Percentiles rank a stretch among this genome's conserved stretches.
Evolutionary conservation across 1,140 invertebrate species (phyloP).

Genomic region (Drosophila melanogaster): Release_6_plus_ISO1_MT NT_037436.4:21182501-21183000

Average conservation of each 20-base stretch:
- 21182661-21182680: constrained; percentile 26
- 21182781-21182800: constrained; percentile 60
- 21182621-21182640: constrained; percentile 24
- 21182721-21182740: constrained; percentile 66
- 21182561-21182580: constrained; percentile 72
- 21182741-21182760: constrained; percentile 64
- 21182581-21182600: constrained; percentile 80
- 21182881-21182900: constrained; percentile 29
- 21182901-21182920: constrained; percentile 26
- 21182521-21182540: constrained; percentile 79
- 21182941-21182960: constrained; percentile 20
- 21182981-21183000: constrained; percentile 28
- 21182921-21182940: constrained; percentile 30
- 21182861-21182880: constrained; percentile 44
- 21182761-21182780: constrained; percentile 44
- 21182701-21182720: constrained; percentile 49
- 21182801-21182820: constrained; percentile 19
- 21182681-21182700: constrained; percentile 48
- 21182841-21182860: constrained; percentile 17
- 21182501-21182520: constrained; percentile 90
- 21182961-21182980: constrained; percentile 38
- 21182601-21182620: constrained; percentile 75
- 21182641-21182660: constrained; percentile 59
- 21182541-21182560: constrained; percentile 64
- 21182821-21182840: constrained; percentile 20